Base-by-base conservation (phyloP, 2,113 vertebrate genomes). In the Rana temporaria region DNA sequence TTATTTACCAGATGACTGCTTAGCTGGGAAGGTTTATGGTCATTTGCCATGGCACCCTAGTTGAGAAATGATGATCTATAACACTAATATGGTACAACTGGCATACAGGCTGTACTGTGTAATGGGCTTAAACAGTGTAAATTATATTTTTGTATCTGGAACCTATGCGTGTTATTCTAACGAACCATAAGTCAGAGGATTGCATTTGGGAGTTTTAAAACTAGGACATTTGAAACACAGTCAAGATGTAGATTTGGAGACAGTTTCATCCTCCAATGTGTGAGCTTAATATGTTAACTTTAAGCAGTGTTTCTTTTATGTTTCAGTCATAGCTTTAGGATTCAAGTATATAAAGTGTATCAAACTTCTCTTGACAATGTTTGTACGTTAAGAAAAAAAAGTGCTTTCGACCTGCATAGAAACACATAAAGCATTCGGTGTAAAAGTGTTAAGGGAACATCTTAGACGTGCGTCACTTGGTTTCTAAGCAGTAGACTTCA, bases 401-500 rank as follows among this genome's bases (percentile, higher is more conserved):
- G 15, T 16, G 4, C 22, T 30, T 64, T 64, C 26, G 62, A 64
- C 24, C 62, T 26, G 26, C 62, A 26, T 64, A 64, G 26, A 64
- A 30, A 16, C 20, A 64, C 62, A 26, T 26, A 5, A 14, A 26
- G 22, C 24, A 16, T 26, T 64, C 24, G n/a, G 14, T 64, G 62
- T 64, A 26, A 64, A 62, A 12, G 22, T 26, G 24, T 30, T 64
- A 64, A 64, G 24, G 62, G 62, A 64, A 64, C 14, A 30, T 64
- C 22, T 64, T 26, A 64, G 4, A 64, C 62, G 24, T 32, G 22
- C 24, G 24, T 64, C 62, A 26, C 9, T 64, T 64, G 14, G 62
- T 64, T 64, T 64, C 24, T 64, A 64, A 64, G 62, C 62, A 64
- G 22, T 30, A 30, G 62, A 64, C 62, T 26, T 64, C 62, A 64